Evolutionary conservation across 1,140 invertebrate species (phyloP).

Genomic region (Artemia franciscana): DNA sequence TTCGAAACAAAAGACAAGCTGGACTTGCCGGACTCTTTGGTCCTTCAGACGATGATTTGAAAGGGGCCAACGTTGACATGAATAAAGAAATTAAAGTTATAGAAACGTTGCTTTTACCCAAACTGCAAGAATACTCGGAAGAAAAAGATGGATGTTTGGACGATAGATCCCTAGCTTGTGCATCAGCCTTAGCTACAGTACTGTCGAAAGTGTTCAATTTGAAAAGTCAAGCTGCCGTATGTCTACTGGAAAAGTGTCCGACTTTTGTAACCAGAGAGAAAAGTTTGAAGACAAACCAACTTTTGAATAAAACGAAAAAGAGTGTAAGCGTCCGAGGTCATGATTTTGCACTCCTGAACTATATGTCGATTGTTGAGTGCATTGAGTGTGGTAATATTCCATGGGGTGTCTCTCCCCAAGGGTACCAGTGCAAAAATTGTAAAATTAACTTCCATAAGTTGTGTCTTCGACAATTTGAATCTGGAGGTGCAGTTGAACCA

Average conservation of each 20-base stretch:
- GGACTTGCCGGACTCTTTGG: constrained; percentile 77
- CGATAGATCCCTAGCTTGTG: constrained; percentile 39
- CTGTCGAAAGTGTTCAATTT: constrained; percentile 43
- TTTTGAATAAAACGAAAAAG: constrained; percentile 41
- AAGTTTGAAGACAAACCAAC: constrained; percentile 40
- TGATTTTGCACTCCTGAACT: constrained; percentile 64
- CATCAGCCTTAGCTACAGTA: constrained; percentile 51
- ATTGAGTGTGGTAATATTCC: constrained; percentile 77
- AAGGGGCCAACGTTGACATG: constrained; percentile 57
- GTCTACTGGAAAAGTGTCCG: constrained; percentile 36
- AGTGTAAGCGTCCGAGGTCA: constrained; percentile 54
- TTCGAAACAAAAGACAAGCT: constrained; percentile 64
- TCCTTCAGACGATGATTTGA: constrained; percentile 51
- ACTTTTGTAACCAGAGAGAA: constrained; percentile 66
- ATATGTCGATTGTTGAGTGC: constrained; percentile 68
- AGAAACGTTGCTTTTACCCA: constrained; percentile 42
- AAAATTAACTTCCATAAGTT: constrained; percentile 62
- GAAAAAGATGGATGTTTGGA: constrained; percentile 21
- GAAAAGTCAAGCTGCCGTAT: constrained; percentile 26
- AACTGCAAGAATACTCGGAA: constrained; percentile 43
- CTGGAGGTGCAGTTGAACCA: neutral
- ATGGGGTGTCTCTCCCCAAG: constrained; percentile 80
- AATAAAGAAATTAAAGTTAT: constrained; percentile 46
- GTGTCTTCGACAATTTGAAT: constrained; percentile 57
- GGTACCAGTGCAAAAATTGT: constrained; percentile 72